Evolutionary conservation across 30 jellyfish, hydroid and myxozoan species (phyloP).

Genomic region (Aurelia coerulea): DNA sequence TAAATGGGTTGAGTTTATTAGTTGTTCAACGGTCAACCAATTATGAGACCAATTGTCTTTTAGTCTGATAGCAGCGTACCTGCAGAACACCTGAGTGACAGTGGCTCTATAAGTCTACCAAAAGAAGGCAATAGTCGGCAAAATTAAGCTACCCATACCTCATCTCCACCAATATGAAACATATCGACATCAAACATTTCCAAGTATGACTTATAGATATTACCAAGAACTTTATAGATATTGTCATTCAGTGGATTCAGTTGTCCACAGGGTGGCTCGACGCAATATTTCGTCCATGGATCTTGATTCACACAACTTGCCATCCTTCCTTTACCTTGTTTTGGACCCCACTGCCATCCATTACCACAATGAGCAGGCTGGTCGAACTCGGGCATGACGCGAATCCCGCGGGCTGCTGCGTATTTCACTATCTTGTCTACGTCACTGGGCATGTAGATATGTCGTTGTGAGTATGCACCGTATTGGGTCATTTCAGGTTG

Average conservation of each 20-base stretch:
- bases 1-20: too few species aligned
- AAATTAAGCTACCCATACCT: conserved; percentile 20
- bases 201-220: conserved; percentile 76
- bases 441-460: conserved; percentile 79
- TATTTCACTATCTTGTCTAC: conserved; percentile 69
- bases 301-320: conserved; percentile 84
- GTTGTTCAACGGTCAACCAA: too few species aligned
- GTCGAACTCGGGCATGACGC: conserved; percentile 94
- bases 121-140: too few species aligned
- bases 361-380: conserved; percentile 94
- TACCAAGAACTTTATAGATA: conserved; percentile 77
- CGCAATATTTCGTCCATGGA: conserved; percentile 92
- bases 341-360: conserved; percentile 94
- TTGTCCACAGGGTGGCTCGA: conserved; percentile 97
- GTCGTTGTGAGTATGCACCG: conserved; percentile 82
- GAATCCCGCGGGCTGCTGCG: conserved; percentile 85
- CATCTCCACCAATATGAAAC: conserved; percentile 81
- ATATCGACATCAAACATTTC: conserved; percentile 83
- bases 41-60: too few species aligned
- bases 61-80: too few species aligned
- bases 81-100: too few species aligned
- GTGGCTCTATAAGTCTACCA: too few species aligned
- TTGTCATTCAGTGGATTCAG: conserved; percentile 81
- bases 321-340: conserved; percentile 73
- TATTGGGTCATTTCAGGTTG: conserved; percentile 83